Conservation (phyloP, 1,140 invertebrate species). For the Pararge aegeria region DNA sequence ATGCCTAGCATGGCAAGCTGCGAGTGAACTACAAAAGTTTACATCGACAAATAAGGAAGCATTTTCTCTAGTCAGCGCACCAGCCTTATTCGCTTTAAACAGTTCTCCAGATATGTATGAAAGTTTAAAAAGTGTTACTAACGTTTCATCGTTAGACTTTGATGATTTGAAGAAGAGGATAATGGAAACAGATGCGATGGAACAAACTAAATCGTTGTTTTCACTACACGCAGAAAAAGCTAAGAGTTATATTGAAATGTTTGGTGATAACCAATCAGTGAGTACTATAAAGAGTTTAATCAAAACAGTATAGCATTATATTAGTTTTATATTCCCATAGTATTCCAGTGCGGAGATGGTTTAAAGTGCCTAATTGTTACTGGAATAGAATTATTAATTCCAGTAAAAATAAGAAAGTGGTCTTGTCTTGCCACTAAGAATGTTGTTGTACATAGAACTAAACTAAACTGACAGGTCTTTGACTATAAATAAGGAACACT, state of each 20-base stretch:
- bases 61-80: conserved; percentile 84
- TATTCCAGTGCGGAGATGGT: no score
- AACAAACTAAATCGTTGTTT: conserved; percentile 55
- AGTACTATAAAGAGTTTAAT: conserved; percentile 62
- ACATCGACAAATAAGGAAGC: conserved; percentile 77
- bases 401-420: no score
- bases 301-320: conserved; percentile 30
- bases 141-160: conserved; percentile 84
- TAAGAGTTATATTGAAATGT: conserved; percentile 49
- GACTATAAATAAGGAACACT: no score
- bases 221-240: conserved; percentile 58
- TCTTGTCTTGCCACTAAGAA: no score
- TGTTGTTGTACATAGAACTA: no score
- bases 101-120: conserved; percentile 83
- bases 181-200: conserved; percentile 56
- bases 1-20: conserved; percentile 90
- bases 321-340: no score
- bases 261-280: conserved; percentile 55
- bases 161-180: conserved; percentile 53
- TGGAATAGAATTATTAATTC: no score
- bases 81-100: conserved; percentile 89
- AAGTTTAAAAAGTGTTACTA: conserved; percentile 82
- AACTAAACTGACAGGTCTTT: no score
- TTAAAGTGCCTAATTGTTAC: no score
- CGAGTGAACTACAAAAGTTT: conserved; percentile 79